Conservation (phyloP, 1,140 invertebrate species). For the Eupristina koningsbergeri region DNA sequence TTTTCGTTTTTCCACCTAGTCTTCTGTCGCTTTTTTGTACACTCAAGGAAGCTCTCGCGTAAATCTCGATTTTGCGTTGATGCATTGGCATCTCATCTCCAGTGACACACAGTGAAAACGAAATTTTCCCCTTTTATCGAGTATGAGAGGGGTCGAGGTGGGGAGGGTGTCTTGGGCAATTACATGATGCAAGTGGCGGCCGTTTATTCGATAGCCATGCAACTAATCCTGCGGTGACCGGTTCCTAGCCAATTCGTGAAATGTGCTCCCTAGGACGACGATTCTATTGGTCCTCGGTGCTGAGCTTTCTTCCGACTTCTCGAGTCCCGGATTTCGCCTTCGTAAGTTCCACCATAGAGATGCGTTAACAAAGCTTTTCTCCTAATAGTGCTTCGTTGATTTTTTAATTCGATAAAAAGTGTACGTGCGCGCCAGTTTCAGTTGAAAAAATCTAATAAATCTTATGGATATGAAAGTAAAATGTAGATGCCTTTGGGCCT, state of each 20-base stretch:
- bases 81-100: not conserved
- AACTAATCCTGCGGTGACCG: not conserved
- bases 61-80: conserved; percentile 27
- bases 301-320: not conserved
- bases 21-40: no score
- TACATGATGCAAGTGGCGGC: conserved; percentile 8
- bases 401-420: no score
- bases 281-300: not conserved
- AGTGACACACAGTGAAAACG: conserved; percentile 41
- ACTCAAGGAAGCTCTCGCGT: not conserved
- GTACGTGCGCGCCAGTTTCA: no score
- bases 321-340: not conserved
- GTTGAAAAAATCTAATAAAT: no score
- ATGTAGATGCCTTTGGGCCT: no score
- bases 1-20: not conserved
- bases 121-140: conserved; percentile 31
- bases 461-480: no score
- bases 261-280: not conserved
- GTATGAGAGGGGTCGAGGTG: not conserved
- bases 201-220: conserved; percentile 32
- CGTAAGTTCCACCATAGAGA: not conserved
- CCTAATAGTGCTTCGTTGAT: no score
- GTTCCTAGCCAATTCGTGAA: not conserved
- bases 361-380: no score
- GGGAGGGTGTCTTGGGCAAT: not conserved